Percentiles rank a stretch among this genome's conserved stretches.
These are phyloP conservation scores for Hippoglossus stenolepis DNA, from an alignment of 2,113 vertebrate genomes.

Conservation along the genomic window DNA sequence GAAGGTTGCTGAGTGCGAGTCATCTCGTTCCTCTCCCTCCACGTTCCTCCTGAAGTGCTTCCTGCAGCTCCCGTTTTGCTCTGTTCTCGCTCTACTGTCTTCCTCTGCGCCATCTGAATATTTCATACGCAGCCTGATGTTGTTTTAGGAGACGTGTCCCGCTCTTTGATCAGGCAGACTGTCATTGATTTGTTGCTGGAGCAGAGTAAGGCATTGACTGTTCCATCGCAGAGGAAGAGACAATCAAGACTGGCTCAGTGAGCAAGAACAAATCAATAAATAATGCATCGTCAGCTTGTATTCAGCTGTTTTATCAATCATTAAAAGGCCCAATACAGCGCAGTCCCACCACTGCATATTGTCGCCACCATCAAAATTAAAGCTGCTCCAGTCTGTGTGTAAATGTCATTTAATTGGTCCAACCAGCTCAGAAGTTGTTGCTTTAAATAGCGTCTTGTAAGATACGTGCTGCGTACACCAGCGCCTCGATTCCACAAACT, in stretches of 20 bases:
- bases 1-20: conserved; percentile 59
- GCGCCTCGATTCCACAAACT: too few relatives aligned
- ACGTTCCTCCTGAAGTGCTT: conserved; percentile 50
- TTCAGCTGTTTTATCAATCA: conserved; percentile 61
- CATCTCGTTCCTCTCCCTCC: conserved; percentile 6
- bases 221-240: conserved; percentile 60
- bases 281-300: conserved; percentile 60
- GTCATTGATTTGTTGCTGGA: conserved; percentile 73
- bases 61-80: conserved; percentile 49
- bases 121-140: conserved; percentile 70
- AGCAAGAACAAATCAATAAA: conserved; percentile 65
- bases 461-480: too few relatives aligned
- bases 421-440: neutral
- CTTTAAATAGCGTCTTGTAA: neutral
- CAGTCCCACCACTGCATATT: conserved; percentile 8
- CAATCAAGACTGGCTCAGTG: conserved; percentile 45
- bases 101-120: conserved; percentile 76
- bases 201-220: conserved; percentile 51
- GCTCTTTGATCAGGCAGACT: conserved; percentile 71
- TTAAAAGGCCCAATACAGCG: conserved; percentile 35
- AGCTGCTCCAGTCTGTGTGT: neutral
- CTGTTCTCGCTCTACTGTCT: conserved; percentile 62
- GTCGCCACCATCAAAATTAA: neutral
- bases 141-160: conserved; percentile 58
- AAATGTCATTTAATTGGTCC: neutral